Evolutionary conservation across 2,797 vertebrate species (phyloP).

Genomic region (Luscinia luscinia): DNA sequence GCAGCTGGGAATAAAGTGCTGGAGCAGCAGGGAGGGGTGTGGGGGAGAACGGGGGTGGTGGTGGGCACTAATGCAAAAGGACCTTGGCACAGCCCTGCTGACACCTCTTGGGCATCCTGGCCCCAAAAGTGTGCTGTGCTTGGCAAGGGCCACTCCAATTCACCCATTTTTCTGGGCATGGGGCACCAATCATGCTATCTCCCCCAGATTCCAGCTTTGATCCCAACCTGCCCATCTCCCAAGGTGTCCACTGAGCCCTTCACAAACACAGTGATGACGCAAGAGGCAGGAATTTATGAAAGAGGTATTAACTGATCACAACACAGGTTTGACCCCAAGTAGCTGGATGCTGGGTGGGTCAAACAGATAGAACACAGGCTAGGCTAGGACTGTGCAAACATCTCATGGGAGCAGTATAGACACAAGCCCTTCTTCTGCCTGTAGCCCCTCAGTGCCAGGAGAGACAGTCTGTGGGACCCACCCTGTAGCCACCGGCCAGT

Average conservation of each 20-base stretch:
- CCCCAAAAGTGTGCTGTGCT: neutral
- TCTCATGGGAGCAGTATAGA: neutral
- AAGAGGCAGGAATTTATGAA: constrained; percentile 48
- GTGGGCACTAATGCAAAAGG: neutral
- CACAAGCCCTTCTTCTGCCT: accelerated
- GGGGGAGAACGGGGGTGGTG: neutral
- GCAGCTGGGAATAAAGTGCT: neutral
- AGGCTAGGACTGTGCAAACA: neutral
- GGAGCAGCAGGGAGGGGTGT: accelerated
- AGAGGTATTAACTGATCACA: neutral
- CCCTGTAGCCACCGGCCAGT: neutral
- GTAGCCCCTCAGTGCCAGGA: neutral
- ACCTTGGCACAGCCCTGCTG: neutral
- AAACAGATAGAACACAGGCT: neutral
- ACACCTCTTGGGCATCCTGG: accelerated
- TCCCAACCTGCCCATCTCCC: neutral
- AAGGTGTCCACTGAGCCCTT: neutral
- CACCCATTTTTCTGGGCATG: neutral
- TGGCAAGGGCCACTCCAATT: accelerated
- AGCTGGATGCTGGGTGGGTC: neutral
- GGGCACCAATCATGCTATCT: neutral
- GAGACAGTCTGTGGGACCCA: neutral
- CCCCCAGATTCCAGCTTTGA: constrained; percentile 36
- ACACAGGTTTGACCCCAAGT: neutral
- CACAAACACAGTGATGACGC: constrained; percentile 14